Evolutionary conservation across 2,888 invertebrate genomes (phyloP).

Genomic region (Gibbula magus): DNA sequence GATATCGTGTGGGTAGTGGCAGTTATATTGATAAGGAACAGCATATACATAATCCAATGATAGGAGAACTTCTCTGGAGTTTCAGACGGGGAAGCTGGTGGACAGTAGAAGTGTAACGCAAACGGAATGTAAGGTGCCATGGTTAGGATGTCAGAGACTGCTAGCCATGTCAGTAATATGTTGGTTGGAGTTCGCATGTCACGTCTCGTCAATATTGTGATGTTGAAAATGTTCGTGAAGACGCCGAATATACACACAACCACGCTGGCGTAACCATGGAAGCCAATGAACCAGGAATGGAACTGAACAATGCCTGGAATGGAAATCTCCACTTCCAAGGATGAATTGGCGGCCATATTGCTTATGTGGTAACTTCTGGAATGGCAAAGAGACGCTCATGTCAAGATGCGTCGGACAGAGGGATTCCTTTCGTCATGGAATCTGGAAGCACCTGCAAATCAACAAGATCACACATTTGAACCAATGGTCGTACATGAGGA

Average conservation of each 20-base stretch:
- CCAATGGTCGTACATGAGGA: too few species aligned
- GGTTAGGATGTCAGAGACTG: constrained; percentile 91
- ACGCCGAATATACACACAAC: constrained; percentile 92
- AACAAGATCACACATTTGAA: too few species aligned
- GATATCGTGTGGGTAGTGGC: constrained; percentile 93
- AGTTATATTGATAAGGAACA: constrained; percentile 90
- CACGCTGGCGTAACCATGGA: constrained; percentile 90
- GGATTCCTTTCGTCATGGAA: too few species aligned
- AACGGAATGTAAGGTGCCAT: constrained; percentile 94
- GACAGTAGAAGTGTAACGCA: constrained; percentile 80
- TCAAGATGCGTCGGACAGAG: too few species aligned
- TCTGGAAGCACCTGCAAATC: too few species aligned
- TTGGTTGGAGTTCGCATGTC: constrained; percentile 94
- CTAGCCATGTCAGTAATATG: constrained; percentile 87
- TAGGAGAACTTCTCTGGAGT: constrained; percentile 65
- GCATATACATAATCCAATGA: constrained; percentile 74
- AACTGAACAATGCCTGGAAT: constrained; percentile 32
- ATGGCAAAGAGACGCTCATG: too few species aligned
- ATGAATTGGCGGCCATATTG: constrained; percentile 27
- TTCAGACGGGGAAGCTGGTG: constrained; percentile 46
- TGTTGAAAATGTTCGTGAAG: constrained; percentile 91
- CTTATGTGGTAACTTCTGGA: background rate
- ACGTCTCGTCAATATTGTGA: constrained; percentile 87
- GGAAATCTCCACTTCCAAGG: constrained; percentile 25
- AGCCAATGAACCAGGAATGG: constrained; percentile 60